Evolutionary conservation across 2,113 vertebrate genomes (phyloP), one percentile per base, ranked within the genome.

Genomic region (Brachyhypopomus occidentalis): DNA sequence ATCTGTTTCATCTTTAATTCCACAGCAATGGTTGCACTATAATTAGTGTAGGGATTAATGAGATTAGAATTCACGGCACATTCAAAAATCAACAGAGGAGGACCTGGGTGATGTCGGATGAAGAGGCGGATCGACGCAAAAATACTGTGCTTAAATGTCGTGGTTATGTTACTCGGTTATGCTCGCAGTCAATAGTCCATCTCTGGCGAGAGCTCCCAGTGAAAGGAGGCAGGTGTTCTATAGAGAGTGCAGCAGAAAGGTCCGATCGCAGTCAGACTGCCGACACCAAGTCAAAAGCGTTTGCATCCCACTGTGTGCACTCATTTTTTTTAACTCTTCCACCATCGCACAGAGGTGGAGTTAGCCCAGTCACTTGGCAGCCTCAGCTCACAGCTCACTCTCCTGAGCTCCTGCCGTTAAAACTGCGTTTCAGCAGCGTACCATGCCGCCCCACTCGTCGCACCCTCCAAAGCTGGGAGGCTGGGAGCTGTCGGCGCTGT

Each of bases 371-470:
- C 81, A 74, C 63, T 62, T 76, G 74, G 81, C 59, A 70, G 66
- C 14, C 63, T 71, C 77, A 80, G 72, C 84, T 83, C 55, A 72
- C 20, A 62, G 66, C 77, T 70, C 62, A 34, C 62, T 80, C 52
- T 75, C 60, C 78, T 86, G 81, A 86, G 74, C 84, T 60, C 71
- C 79, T 55, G 72, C 73, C 71, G 63, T 52, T 80, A 79, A 83
- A 83, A 85, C 77, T 12, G 81, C 81, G 80, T 85, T 85, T 83
- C 66, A 45, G 73, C 77, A 70, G 77, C 78, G 77, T 80, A 69
- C 62, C 48, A 80, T 77, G 78, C 78, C 30, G 60, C 66, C 48
- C 81, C 63, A 80, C 77, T 80, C 81, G 77, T 85, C 77, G 80
- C 22, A n/a, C 14, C 77, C 64, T 80, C 81, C 81, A 85, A 66